A percentile compares a stretch with the other conserved stretches of the same genome.
Conservation (phyloP, 2,888 invertebrate species). For the Ectemnius cavifrons region DNA sequence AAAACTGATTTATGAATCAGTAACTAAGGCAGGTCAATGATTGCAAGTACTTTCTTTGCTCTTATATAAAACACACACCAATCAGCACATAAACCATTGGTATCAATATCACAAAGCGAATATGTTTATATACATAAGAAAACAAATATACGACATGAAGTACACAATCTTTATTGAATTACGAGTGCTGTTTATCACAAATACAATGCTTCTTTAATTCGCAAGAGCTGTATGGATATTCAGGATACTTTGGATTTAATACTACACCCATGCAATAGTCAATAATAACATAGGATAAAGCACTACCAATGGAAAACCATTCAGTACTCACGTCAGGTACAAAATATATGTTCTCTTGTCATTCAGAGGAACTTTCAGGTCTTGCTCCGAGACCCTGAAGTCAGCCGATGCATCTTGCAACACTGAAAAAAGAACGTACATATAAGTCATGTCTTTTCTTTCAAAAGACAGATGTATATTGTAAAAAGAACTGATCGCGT, state of each 20-base stretch:
- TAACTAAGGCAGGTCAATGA: no score
- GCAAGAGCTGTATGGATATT: background rate
- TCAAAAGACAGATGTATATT: no score
- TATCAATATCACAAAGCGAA: no score
- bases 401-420: constrained; percentile 59
- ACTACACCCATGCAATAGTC: background rate
- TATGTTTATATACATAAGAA: no score
- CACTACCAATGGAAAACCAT: background rate
- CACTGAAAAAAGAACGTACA: constrained; percentile 46
- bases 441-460: background rate
- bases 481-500: background rate
- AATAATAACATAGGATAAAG: background rate
- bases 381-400: constrained; percentile 81
- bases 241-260: background rate
- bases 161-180: background rate
- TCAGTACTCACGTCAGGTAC: constrained; percentile 81
- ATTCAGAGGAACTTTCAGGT: constrained; percentile 81
- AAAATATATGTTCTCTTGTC: constrained; percentile 80
- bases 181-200: constrained; percentile 3
- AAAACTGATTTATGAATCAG: no score
- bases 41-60: no score
- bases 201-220: background rate
- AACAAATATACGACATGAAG: constrained; percentile 10
- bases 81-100: no score
- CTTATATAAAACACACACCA: background rate